Evolutionary conservation across 2,888 invertebrate genomes (phyloP).

Genomic region (Eupithecia abbreviata): DNA sequence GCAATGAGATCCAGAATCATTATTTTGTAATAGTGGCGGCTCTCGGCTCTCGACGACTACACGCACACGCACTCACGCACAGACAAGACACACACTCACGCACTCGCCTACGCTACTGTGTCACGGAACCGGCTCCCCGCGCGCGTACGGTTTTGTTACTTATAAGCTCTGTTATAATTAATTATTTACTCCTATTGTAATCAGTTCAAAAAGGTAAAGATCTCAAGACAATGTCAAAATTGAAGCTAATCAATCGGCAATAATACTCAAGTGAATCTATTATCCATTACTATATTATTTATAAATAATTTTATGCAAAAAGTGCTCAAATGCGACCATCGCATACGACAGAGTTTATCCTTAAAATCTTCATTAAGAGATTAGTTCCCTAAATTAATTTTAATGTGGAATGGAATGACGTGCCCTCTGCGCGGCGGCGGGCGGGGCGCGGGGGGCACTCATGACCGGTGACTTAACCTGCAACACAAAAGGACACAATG

Average conservation of each 20-base stretch:
- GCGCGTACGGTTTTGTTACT: constrained; percentile 52
- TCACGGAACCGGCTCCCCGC: constrained; percentile 49
- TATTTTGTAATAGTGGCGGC: constrained; percentile 58
- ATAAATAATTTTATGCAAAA: constrained; percentile 72
- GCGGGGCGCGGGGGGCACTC: constrained; percentile 67
- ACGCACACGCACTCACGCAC: constrained; percentile 43
- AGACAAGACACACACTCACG: constrained; percentile 44
- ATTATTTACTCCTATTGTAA: constrained; percentile 61
- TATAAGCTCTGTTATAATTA: constrained; percentile 71
- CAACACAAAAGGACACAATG: constrained; percentile 49
- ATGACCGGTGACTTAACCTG: constrained; percentile 83
- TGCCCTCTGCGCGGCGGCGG: constrained; percentile 75
- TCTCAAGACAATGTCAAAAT: constrained; percentile 67
- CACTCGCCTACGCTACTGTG: constrained; percentile 38
- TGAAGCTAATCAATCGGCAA: constrained; percentile 79
- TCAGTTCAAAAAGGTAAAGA: constrained; percentile 70
- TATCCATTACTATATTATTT: constrained; percentile 79
- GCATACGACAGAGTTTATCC: constrained; percentile 73
- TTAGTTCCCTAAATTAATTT: constrained; percentile 79
- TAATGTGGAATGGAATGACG: constrained; percentile 83
- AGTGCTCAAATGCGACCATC: constrained; percentile 63
- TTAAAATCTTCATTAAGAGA: constrained; percentile 79
- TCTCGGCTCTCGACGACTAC: constrained; percentile 37
- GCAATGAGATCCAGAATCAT: constrained; percentile 78
- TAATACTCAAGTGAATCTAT: constrained; percentile 83